Percentiles rank a stretch among this genome's conserved stretches.
phyloP scores from a whole-genome alignment of 2,888 invertebrate genomes.

The Cheilosia urbana region DNA sequence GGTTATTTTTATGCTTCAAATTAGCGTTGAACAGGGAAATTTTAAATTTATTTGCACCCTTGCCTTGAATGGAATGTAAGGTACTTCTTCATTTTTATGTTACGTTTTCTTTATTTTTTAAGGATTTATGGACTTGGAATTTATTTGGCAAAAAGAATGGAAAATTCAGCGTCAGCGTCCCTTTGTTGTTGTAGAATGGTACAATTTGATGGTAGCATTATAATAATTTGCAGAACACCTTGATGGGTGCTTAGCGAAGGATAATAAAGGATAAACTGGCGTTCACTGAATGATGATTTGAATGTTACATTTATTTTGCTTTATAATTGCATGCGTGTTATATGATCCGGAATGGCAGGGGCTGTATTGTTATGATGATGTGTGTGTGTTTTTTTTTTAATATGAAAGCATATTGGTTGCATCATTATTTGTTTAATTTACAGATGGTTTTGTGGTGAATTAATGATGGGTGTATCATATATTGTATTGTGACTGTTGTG shows the following conservation, averaged over 20 bases:
- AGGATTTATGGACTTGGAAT: constrained; percentile 63
- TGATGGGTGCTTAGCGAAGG: constrained; percentile 49
- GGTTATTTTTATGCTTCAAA: constrained; percentile 71
- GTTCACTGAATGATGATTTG: constrained; percentile 45
- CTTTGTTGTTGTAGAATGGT: constrained; percentile 18
- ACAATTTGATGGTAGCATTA: constrained; percentile 52
- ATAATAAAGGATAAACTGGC: constrained; percentile 35
- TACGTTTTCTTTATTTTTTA: constrained; percentile 12
- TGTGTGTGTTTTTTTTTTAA: too few relatives aligned
- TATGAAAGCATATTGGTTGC: too few relatives aligned
- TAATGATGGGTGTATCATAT: too few relatives aligned
- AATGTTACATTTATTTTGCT: constrained; percentile 36
- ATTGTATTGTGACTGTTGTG: too few relatives aligned
- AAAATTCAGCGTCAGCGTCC: neutral
- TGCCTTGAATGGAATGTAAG: constrained; percentile 18
- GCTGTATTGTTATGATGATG: too few relatives aligned
- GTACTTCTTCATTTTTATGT: constrained; percentile 63
- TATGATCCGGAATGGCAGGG: too few relatives aligned
- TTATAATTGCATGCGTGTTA: constrained; percentile 27
- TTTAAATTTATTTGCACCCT: constrained; percentile 64
- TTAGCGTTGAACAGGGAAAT: constrained; percentile 67
- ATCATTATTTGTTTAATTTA: too few relatives aligned
- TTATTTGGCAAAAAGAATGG: constrained; percentile 35
- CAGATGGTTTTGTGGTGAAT: too few relatives aligned
- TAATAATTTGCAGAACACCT: constrained; percentile 60